Conservation (phyloP, 2,888 invertebrate species). For the Eulithis testata region DNA sequence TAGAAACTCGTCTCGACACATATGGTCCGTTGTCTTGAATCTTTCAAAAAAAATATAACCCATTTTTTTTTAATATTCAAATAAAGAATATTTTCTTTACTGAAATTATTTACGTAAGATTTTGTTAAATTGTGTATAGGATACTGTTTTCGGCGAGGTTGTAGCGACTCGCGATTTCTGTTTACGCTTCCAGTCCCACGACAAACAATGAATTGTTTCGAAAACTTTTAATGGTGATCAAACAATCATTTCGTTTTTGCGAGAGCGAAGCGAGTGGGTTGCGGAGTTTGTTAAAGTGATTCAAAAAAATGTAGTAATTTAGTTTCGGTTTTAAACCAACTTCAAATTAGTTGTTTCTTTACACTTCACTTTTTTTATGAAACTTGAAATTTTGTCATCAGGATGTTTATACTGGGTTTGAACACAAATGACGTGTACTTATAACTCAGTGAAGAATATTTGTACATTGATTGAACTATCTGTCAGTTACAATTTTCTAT, state of each 20-base stretch:
- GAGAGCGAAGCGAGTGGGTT: slow-evolving; percentile 50
- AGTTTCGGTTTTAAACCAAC: too few species aligned
- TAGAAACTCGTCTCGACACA: too few species aligned
- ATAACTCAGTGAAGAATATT: too few species aligned
- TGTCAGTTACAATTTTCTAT: neutral
- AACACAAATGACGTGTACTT: too few species aligned
- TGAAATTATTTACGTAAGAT: slow-evolving; percentile 34
- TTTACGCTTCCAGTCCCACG: slow-evolving; percentile 57
- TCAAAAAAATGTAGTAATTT: slow-evolving; percentile 17
- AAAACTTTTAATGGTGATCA: slow-evolving; percentile 79
- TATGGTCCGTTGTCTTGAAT: too few species aligned
- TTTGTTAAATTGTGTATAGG: slow-evolving; percentile 35
- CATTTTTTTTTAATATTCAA: too few species aligned
- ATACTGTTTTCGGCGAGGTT: slow-evolving; percentile 39
- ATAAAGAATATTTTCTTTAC: slow-evolving; percentile 26
- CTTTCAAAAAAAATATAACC: too few species aligned
- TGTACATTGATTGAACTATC: too few species aligned
- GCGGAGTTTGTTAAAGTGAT: slow-evolving; percentile 42
- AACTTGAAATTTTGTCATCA: too few species aligned
- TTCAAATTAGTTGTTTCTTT: too few species aligned
- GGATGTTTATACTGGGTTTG: too few species aligned
- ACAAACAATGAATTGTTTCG: slow-evolving; percentile 68
- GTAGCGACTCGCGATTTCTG: slow-evolving; percentile 56
- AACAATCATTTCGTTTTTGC: slow-evolving; percentile 70
- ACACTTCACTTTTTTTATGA: too few species aligned